These are phyloP conservation scores for Flexamia atlantica DNA, from an alignment of 2,888 invertebrate species.

Conservation along the genomic window DNA sequence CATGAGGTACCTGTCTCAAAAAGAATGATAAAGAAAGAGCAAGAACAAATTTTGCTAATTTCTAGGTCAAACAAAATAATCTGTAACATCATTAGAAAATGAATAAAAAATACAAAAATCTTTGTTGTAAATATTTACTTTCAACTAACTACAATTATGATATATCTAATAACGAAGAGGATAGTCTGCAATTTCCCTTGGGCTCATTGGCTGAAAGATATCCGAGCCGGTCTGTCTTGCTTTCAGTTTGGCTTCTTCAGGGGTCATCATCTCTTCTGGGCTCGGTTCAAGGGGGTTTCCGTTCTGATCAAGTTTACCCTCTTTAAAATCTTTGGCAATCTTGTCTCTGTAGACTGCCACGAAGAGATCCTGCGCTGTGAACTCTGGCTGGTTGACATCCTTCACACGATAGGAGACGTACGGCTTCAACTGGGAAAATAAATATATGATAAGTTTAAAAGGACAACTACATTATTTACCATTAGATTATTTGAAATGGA, in stretches of 20 bases:
- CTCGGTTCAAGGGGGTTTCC: constrained; percentile 86
- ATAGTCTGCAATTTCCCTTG: constrained; percentile 61
- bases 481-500: no score
- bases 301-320: constrained; percentile 82
- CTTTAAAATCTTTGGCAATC: constrained; percentile 86
- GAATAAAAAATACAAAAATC: no score
- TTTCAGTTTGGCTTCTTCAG: constrained; percentile 83
- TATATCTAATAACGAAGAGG: constrained; percentile 41
- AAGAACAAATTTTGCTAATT: no score
- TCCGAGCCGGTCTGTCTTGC: constrained; percentile 90
- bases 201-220: constrained; percentile 77
- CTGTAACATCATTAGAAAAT: no score
- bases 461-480: no score
- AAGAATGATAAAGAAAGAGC: no score
- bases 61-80: no score
- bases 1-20: no score
- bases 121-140: no score
- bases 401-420: constrained; percentile 93
- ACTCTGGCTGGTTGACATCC: constrained; percentile 87
- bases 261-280: constrained; percentile 82
- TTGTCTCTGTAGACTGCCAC: constrained; percentile 88
- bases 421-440: constrained; percentile 84
- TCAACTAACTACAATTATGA: background rate
- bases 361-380: constrained; percentile 90
- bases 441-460: no score